Evolutionary conservation across 1,140 invertebrate species (phyloP), one percentile per base, ranked within the genome.

Genomic region (Oscheius sp.): DNA sequence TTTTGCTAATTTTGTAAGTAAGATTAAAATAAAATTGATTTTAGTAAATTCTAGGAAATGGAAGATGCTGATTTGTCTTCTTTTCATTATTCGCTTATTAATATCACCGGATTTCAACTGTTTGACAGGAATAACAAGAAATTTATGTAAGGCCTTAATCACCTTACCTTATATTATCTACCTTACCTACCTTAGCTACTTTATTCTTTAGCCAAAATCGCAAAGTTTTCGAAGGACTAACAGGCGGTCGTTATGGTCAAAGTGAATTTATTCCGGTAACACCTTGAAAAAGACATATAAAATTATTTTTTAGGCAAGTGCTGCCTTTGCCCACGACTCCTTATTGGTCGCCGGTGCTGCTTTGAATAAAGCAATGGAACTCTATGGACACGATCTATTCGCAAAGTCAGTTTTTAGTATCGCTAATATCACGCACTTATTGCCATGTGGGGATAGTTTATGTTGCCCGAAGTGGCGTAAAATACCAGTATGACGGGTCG

Each of bases 1-100:
- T 1, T 75, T 75, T 28, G 73, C 74, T 2, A 75, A 75, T 52
- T 75, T 75, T 66, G 74, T 75, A 36, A 45, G 73, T 61, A 35
- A 7, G 18, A 15, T 23, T 2, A 28, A 52, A 49, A 10, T 3
- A 34, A 42, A 2, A 7, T 29, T n/a, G 13, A 36, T 3, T 20
- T 35, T 31, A 26, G 18, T 3, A 61, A 45, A 34, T 73, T 65
- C 32, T 32, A 75, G 74, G 59, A 66, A 28, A 46, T 75, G 4
- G 74, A 75, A 10, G 74, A 75, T 18, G 29, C 34, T 23, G 74
- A 75, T 62, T 28, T 73, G n/a, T 18, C 34, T 29, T 38, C 38
- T 18, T 72, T 75, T 28, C 74, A 66, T 31, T 72, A 64, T 52
- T 73, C 68, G 1, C 62, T 75, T 2, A 72, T 75, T 35, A 75